A percentile compares a stretch with the other conserved stretches of the same genome.
These are phyloP conservation scores for Oostethus manadensis DNA, from an alignment of 2,113 vertebrate species.

Conservation along the genomic window DNA sequence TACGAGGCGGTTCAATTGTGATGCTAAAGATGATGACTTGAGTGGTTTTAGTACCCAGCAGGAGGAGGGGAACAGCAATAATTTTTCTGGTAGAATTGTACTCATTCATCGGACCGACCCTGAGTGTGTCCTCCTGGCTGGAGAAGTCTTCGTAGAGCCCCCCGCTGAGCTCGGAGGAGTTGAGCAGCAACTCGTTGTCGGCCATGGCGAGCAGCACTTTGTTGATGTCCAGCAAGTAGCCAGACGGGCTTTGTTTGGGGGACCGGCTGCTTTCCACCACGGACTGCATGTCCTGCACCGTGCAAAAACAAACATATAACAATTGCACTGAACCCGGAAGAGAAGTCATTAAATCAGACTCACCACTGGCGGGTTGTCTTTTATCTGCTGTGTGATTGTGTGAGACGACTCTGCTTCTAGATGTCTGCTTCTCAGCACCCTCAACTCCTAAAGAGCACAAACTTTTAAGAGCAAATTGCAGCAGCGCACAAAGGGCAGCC, in stretches of 20 bases:
- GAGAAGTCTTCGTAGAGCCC: slow-evolving; percentile 86
- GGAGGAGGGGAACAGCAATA: too few species aligned
- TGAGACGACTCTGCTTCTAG: slow-evolving; percentile 46
- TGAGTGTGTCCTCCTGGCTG: slow-evolving; percentile 84
- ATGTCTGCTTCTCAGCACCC: slow-evolving; percentile 54
- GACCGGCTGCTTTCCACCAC: slow-evolving; percentile 1
- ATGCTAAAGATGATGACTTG: too few species aligned
- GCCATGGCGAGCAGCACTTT: slow-evolving; percentile 85
- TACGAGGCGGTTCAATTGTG: too few species aligned
- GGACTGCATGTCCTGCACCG: not conserved
- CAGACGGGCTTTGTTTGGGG: slow-evolving; percentile 65
- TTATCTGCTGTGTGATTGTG: slow-evolving; percentile 66
- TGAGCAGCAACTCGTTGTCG: slow-evolving; percentile 85
- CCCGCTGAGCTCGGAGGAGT: slow-evolving; percentile 80
- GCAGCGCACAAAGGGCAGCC: not conserved
- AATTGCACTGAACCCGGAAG: not conserved
- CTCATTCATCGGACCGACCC: slow-evolving; percentile 63
- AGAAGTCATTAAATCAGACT: not conserved
- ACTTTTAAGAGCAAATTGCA: not conserved
- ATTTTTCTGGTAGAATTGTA: too few species aligned
- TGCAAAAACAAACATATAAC: not conserved
- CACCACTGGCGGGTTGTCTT: slow-evolving; percentile 36
- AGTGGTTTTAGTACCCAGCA: too few species aligned
- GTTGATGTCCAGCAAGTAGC: slow-evolving; percentile 89
- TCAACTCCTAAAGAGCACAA: slow-evolving; percentile 65